Base-by-base conservation (phyloP, 2,113 vertebrate genomes). In the Leuciscus idus region DNA sequence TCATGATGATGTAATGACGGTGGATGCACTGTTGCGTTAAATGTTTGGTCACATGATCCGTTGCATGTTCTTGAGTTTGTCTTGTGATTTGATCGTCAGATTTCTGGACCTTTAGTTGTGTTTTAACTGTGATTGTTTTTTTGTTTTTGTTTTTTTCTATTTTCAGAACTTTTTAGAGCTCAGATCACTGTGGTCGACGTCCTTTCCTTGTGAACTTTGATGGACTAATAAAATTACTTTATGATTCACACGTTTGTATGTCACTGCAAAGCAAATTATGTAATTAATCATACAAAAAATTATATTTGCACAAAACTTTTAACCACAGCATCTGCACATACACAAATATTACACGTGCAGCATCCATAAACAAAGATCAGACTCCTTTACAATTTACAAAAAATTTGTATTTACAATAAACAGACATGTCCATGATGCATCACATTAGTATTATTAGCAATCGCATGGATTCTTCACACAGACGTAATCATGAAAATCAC, bases 221-320 rank as follows among this genome's bases (percentile, higher is more conserved):
- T 86, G 90, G 61, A 89, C 88, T 90, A 94, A 90, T 90, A 92
- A 92, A 93, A 59, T 39, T 55, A 83, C 90, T 91, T 90, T 84
- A 85, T 86, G 83, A 93, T 85, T 87, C 85, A 89, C 85, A 64
- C 5, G 19, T 85, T 33, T 77, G n/a, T 85, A 1, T 26, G 17
- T 59, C 23, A 57, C 52, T 59, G 28, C 52, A 72, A 23, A 72
- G 19, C 68, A 23, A 21, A 7, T 5, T 11, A 12, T 48, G 1
- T 33, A 19, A 68, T 33, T 68, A 36, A 68, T 68, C 15, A 68
- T 19, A 36, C 26, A 30, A 68, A 8, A 19, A 66, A 17, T 28
- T 30, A 17, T 66, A 17, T 17, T 21, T 36, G 30, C 64, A 68
- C 50, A 57, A 57, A 57, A 57, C 55, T 2, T 50, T 68, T 36